Evolutionary conservation across 2,113 vertebrate species (phyloP).

Genomic region (Neolamprologus brichardi): DNA sequence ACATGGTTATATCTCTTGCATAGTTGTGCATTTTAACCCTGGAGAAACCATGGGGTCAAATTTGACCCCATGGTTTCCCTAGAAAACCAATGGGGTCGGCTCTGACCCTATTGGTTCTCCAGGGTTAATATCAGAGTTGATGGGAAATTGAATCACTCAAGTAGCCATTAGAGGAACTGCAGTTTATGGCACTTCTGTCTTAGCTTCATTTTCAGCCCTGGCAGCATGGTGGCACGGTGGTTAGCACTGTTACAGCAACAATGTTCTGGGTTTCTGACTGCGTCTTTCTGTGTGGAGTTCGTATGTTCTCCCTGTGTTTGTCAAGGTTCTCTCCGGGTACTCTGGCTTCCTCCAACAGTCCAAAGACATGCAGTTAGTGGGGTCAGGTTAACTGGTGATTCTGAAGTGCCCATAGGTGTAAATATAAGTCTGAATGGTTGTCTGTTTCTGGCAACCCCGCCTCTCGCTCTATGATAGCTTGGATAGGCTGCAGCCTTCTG

Average conservation of each 20-base stretch:
- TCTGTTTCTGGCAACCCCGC: neutral
- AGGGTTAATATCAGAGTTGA: no score
- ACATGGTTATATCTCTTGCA: neutral
- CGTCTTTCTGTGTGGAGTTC: neutral
- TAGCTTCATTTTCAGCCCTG: neutral
- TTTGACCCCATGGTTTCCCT: no score
- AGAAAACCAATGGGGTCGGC: no score
- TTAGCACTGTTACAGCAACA: neutral
- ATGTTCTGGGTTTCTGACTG: neutral
- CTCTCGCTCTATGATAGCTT: accelerated
- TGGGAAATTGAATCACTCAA: neutral
- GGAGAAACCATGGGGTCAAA: no score
- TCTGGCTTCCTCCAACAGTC: accelerated
- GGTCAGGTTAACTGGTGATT: neutral
- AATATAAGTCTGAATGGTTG: neutral
- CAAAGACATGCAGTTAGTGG: neutral
- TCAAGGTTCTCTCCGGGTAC: accelerated
- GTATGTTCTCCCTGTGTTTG: neutral
- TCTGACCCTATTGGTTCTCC: no score
- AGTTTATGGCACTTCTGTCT: neutral
- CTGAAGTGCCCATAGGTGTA: accelerated
- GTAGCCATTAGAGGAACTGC: neutral
- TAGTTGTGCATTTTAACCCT: neutral
- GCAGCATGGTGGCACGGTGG: accelerated
- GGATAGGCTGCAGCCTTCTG: neutral